Conservation (phyloP, 2,113 vertebrate genomes). For the Loxodonta africana region DNA sequence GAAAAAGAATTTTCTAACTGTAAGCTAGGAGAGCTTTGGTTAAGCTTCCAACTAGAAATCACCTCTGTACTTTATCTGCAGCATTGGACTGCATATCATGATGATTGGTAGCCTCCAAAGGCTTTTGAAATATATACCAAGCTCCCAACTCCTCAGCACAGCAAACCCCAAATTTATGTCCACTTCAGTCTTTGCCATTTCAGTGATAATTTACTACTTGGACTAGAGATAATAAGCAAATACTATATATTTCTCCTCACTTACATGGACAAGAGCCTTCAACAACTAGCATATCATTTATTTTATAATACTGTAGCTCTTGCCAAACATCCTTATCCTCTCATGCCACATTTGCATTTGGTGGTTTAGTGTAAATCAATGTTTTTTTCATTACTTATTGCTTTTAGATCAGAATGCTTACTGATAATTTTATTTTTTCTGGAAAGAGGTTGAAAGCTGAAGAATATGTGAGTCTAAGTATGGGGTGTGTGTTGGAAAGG, state of each 20-base stretch:
- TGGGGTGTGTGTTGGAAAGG: accelerated
- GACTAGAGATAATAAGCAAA: slow-evolving; percentile 79
- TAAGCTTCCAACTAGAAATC: slow-evolving; percentile 60
- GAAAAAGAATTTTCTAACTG: background rate
- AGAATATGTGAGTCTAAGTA: accelerated
- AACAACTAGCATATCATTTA: slow-evolving; percentile 60
- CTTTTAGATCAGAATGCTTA: slow-evolving; percentile 23
- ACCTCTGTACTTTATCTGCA: slow-evolving; percentile 33
- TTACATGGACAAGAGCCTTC: slow-evolving; percentile 62
- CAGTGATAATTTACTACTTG: slow-evolving; percentile 70
- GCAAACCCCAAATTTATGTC: slow-evolving; percentile 81
- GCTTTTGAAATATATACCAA: slow-evolving; percentile 74
- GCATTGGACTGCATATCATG: slow-evolving; percentile 54
- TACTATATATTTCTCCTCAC: slow-evolving; percentile 71
- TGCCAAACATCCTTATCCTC: slow-evolving; percentile 17
- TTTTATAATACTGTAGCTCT: slow-evolving; percentile 32
- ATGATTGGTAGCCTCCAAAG: slow-evolving; percentile 74
- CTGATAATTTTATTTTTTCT: background rate
- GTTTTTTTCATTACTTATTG: slow-evolving; percentile 47
- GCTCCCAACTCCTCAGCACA: slow-evolving; percentile 61
- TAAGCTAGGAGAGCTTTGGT: background rate
- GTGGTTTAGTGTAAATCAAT: slow-evolving; percentile 62
- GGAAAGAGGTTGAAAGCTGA: background rate
- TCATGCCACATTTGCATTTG: slow-evolving; percentile 50
- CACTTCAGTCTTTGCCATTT: slow-evolving; percentile 77